A percentile compares a stretch with the other conserved stretches of the same genome.
These are phyloP conservation scores for Drosophila ohnishii DNA, from an alignment of 1,140 invertebrate genomes.

Conservation along the genomic window DNA sequence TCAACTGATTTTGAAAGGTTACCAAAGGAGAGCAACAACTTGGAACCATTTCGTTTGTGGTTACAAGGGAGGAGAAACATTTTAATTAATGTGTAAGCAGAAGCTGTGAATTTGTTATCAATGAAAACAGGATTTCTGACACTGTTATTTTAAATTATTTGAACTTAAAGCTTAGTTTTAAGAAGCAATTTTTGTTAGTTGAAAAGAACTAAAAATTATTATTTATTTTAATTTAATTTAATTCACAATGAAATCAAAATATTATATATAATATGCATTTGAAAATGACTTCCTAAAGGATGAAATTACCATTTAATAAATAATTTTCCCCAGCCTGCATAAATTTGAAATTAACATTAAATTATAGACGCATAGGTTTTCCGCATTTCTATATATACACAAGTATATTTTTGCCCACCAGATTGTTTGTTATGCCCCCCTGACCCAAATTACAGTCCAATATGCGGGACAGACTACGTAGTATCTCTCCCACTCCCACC, in stretches of 20 bases:
- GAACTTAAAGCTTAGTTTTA: not conserved
- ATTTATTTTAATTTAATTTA: not conserved
- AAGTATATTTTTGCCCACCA: conserved; percentile 14
- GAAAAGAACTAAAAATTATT: not conserved
- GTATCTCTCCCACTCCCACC: conserved; percentile 27
- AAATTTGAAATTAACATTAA: conserved; percentile 9
- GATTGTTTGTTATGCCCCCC: conserved; percentile 26
- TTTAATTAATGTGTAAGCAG: conserved; percentile 45
- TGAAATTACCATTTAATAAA: not conserved
- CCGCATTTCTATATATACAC: not conserved
- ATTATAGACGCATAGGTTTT: conserved; percentile 5
- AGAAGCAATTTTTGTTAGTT: not conserved
- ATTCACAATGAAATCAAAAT: not conserved
- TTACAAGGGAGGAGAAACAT: conserved; percentile 3
- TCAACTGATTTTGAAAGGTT: conserved; percentile 59
- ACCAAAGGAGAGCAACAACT: conserved; percentile 1
- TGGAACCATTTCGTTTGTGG: conserved; percentile 10
- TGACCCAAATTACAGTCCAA: conserved; percentile 34
- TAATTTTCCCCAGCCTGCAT: not conserved
- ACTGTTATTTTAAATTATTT: not conserved
- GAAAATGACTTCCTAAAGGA: not conserved
- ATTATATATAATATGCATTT: not conserved
- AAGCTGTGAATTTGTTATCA: conserved; percentile 22
- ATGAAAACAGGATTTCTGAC: not conserved
- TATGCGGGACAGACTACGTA: conserved; percentile 21